These are phyloP conservation scores for Drosophila flavopinicola DNA, from an alignment of 2,888 invertebrate genomes.

Conservation along the genomic window DNA sequence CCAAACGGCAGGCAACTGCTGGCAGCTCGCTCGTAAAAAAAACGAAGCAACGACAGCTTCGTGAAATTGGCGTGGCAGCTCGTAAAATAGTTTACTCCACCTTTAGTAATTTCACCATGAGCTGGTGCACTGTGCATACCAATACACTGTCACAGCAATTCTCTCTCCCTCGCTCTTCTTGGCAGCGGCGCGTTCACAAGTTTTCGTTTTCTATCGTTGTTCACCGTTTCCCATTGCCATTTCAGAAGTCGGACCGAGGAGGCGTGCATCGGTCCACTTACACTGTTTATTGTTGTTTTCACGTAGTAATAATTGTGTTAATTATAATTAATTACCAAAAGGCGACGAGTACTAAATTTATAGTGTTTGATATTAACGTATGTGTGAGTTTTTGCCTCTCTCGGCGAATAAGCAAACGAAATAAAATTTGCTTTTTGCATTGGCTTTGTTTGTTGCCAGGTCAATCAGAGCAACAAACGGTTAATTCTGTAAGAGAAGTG, in stretches of 20 bases:
- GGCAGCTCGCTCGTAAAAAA: too few species aligned
- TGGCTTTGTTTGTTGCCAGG: slow-evolving; percentile 24
- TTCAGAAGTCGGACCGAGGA: slow-evolving; percentile 34
- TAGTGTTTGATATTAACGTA: slow-evolving; percentile 11
- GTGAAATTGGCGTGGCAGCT: too few species aligned
- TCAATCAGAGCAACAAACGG: slow-evolving; percentile 51
- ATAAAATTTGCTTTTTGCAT: slow-evolving; percentile 17
- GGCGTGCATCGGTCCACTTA: slow-evolving; percentile 18
- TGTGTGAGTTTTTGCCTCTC: slow-evolving; percentile 4
- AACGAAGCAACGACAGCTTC: too few species aligned
- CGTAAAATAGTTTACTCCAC: too few species aligned
- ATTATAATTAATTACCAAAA: slow-evolving; percentile 37
- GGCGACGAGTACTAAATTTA: slow-evolving; percentile 18
- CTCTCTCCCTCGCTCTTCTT: slow-evolving; percentile 9
- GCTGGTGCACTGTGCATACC: too few species aligned
- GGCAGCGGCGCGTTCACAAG: slow-evolving; percentile 9
- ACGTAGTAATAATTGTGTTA: slow-evolving; percentile 46
- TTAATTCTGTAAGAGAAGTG: slow-evolving; percentile 34
- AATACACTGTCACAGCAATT: slow-evolving; percentile 1
- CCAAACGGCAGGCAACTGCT: too few species aligned
- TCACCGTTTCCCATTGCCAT: slow-evolving; percentile 22
- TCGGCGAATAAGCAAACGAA: slow-evolving; percentile 4
- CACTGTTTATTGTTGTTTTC: slow-evolving; percentile 13
- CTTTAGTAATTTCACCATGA: too few species aligned
- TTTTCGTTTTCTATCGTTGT: slow-evolving; percentile 29